Evolutionary conservation across 2,888 invertebrate genomes (phyloP), one percentile per base, ranked within the genome.

Genomic region (Caenorhabditis virilis): DNA sequence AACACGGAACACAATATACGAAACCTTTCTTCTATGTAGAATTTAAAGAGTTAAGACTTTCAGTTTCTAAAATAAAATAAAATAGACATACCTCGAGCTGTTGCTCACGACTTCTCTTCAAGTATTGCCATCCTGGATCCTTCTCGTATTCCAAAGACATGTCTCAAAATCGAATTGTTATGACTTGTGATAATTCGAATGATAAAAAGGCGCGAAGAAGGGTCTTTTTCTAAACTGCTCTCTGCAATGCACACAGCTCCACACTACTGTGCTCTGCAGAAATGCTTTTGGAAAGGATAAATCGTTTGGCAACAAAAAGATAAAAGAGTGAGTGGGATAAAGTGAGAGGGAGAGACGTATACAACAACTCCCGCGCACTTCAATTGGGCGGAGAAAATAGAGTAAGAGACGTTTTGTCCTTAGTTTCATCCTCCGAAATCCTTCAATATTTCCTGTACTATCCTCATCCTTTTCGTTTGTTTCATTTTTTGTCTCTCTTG

Each of bases 101-200:
- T 56, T 78, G 70, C 67, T 83, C 82, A 57, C 78, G 66, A 35
- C 74, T 53, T 47, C 76, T 62, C 39, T 76, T 77, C 64, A 82
- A 69, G 63, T 78, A 82, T 69, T 81, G 79, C 82, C 82, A 82
- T 69, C 82, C 82, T 38, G 82, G 82, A 58, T 83, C 82, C 66
- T 80, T 79, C 57, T 80, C 80, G 69, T 72, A 46, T 43, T 76
- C 74, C 46, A 69, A 59, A 47, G 69, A 64, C 73, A 71, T 66
- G 42, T 23, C 42, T 30, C 30, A 9, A 30, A 30, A 30, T 13
- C 13, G 30, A 9, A 30, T 9, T 30, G 13, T 30, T 9, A 30
- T 9, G 30, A 30, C 6, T 30, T 9, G 30, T 9, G 30, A 30
- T 30, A 30, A 30, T 9, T 30, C 30, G 7, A 30, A 30, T 9